These are phyloP conservation scores for Lithodes maja DNA, from an alignment of 2,888 invertebrate genomes.

Conservation along the genomic window DNA sequence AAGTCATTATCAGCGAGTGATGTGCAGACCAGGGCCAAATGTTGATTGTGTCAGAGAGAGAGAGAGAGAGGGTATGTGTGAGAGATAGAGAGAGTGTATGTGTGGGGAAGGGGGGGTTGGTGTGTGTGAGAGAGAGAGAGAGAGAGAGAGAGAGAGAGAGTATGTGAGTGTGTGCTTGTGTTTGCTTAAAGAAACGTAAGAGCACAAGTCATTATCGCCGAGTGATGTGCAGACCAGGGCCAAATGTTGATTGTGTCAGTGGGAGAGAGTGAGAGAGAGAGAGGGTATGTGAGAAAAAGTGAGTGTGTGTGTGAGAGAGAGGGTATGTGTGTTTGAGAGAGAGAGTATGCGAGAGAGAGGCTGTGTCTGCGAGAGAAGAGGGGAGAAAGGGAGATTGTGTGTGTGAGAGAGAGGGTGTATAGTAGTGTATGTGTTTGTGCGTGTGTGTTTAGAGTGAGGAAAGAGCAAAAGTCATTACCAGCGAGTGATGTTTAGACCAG, in stretches of 20 bases:
- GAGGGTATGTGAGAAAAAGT: neutral
- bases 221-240: no score
- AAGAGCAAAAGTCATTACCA: conserved; percentile 22
- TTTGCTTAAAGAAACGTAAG: no score
- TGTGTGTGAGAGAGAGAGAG: neutral
- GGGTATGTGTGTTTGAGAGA: neutral
- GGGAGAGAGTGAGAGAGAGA: neutral
- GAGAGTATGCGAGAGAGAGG: neutral
- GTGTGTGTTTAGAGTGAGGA: no score
- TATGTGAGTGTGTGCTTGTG: neutral
- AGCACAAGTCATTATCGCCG: no score
- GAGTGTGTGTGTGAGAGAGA: neutral
- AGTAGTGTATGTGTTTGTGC: no score
- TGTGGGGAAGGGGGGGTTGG: neutral
- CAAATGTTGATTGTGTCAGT: neutral
- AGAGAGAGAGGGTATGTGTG: neutral
- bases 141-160: neutral
- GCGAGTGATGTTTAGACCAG: no score
- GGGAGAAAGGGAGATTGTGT: neutral
- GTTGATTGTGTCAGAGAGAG: neutral
- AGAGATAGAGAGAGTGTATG: neutral
- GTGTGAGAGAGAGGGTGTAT: neutral
- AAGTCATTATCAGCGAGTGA: conserved; percentile 18
- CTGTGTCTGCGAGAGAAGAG: no score
- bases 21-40: neutral